Percentiles rank a stretch among this genome's conserved stretches.
Conservation (phyloP, 1,140 invertebrate genomes). For the Cherax destructor region DNA sequence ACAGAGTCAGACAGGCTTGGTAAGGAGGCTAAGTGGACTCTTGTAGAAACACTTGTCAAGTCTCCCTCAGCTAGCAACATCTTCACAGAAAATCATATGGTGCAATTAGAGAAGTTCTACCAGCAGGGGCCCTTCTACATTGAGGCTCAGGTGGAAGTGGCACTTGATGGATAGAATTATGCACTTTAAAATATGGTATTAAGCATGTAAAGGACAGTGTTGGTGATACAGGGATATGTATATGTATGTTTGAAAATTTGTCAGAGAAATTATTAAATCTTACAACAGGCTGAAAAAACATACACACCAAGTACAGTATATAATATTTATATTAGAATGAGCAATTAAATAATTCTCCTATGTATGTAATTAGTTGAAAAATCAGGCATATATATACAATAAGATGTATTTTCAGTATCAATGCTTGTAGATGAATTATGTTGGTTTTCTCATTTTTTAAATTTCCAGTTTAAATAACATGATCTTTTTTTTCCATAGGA, state of each 20-base stretch:
- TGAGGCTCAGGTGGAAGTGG: conserved; percentile 55
- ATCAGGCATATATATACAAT: neutral
- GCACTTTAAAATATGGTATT: neutral
- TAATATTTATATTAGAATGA: too few relatives aligned
- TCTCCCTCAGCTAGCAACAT: neutral
- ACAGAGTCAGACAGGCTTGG: conserved; percentile 75
- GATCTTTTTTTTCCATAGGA: neutral
- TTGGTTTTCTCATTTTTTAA: neutral
- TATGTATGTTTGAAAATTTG: neutral
- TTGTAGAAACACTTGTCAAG: conserved; percentile 74
- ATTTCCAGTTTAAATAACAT: neutral
- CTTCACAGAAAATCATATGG: conserved; percentile 20
- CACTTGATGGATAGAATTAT: conserved; percentile 31
- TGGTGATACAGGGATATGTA: neutral
- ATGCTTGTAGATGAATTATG: neutral
- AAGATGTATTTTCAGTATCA: neutral
- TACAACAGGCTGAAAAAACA: too few relatives aligned
- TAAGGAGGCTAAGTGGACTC: conserved; percentile 74
- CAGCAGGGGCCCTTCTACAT: conserved; percentile 56
- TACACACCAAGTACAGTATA: neutral
- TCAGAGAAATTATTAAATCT: neutral
- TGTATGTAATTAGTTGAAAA: too few relatives aligned
- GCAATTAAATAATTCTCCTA: too few relatives aligned
- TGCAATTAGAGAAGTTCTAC: conserved; percentile 46
- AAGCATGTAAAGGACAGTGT: neutral